phyloP scores from a whole-genome alignment of 2,797 vertebrate species.

The Ibycter americanus region DNA sequence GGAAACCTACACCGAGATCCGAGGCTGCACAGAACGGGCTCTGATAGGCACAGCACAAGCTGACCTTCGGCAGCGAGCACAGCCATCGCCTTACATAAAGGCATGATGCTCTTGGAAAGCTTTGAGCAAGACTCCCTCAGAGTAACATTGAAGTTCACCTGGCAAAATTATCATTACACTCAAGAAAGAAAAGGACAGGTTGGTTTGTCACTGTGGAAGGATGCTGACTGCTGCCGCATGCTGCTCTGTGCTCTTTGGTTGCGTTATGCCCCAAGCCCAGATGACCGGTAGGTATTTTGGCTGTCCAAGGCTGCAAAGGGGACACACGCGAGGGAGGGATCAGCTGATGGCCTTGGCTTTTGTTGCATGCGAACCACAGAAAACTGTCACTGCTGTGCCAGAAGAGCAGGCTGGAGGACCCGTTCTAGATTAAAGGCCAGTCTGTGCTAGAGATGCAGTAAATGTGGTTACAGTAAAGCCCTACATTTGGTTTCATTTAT shows the following conservation, averaged over 20 bases:
- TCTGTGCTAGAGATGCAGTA: neutral
- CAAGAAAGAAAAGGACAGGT: neutral
- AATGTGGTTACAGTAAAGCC: neutral
- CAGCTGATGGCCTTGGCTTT: neutral
- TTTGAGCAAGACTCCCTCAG: neutral
- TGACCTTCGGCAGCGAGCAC: neutral
- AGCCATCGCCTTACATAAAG: neutral
- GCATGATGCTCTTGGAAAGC: neutral
- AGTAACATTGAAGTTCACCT: neutral
- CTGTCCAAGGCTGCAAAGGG: neutral
- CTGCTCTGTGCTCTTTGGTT: neutral
- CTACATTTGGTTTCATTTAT: neutral
- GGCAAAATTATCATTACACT: neutral
- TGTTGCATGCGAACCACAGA: neutral
- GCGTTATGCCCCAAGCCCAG: neutral
- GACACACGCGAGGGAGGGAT: neutral
- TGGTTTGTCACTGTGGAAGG: neutral
- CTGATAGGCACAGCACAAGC: neutral
- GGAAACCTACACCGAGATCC: neutral
- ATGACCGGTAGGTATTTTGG: neutral
- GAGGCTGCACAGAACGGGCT: neutral
- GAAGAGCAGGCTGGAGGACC: neutral
- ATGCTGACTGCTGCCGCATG: neutral
- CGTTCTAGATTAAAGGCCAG: neutral
- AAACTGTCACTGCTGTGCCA: neutral